These are phyloP conservation scores for Mus caroli DNA, from an alignment of 2,797 vertebrate genomes.

Conservation along the genomic window DNA sequence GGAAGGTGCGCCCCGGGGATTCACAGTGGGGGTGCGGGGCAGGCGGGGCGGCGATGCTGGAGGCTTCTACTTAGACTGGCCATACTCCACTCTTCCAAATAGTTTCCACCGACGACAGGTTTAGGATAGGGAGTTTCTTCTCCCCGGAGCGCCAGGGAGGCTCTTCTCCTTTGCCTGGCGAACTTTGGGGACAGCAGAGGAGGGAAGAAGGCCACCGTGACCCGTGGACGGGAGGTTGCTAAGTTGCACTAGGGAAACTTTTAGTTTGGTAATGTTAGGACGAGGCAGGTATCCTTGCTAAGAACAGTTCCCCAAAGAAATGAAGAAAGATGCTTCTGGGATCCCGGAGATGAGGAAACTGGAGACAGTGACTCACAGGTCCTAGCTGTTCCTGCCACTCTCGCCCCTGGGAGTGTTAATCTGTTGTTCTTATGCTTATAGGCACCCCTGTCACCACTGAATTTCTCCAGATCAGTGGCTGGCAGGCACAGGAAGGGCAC, in stretches of 20 bases:
- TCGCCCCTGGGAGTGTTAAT: constrained; percentile 13
- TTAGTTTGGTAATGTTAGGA: constrained; percentile 45
- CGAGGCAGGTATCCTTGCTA: neutral
- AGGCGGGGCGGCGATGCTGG: neutral
- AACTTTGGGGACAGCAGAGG: constrained; percentile 41
- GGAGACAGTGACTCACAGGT: constrained; percentile 46
- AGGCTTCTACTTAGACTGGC: neutral
- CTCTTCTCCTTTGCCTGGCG: neutral
- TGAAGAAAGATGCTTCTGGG: neutral
- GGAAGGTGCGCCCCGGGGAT: constrained; percentile 29
- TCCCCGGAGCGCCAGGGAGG: neutral
- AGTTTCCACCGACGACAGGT: neutral
- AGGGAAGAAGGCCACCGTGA: constrained; percentile 1
- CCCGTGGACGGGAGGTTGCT: neutral
- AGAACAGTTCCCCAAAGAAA: neutral
- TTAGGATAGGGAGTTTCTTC: neutral
- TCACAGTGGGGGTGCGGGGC: neutral
- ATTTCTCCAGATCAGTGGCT: neutral
- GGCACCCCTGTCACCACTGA: constrained; percentile 3
- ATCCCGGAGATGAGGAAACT: neutral
- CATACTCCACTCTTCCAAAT: neutral
- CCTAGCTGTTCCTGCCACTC: neutral
- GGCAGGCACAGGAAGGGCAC: neutral
- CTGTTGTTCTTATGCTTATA: constrained; percentile 30
- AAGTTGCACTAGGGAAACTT: constrained; percentile 76